Percentiles rank a stretch among this genome's conserved stretches.
These are phyloP conservation scores for Phrynosoma platyrhinos DNA, from an alignment of 2,113 vertebrate genomes.

Conservation along the genomic window DNA sequence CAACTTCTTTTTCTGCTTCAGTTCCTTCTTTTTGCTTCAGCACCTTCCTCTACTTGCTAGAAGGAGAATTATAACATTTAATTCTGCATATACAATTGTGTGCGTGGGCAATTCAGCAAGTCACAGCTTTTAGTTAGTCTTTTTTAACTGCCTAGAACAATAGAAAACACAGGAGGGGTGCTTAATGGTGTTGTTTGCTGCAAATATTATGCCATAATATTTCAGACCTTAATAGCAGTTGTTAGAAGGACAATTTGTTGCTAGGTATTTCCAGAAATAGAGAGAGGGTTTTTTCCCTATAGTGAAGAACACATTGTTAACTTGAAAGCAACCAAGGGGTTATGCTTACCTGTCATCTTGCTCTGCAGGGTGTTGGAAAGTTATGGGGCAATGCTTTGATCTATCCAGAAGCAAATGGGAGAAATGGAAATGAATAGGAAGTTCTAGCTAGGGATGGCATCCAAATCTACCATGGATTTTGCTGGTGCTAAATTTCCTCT, in stretches of 20 bases:
- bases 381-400: not conserved
- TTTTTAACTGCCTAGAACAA: not conserved
- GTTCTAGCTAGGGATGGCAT: too few relatives aligned
- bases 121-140: not conserved
- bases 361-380: not conserved
- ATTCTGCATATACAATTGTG: not conserved
- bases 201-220: conserved; percentile 4
- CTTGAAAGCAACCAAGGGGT: not conserved
- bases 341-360: not conserved
- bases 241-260: conserved; percentile 1
- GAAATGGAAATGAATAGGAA: too few relatives aligned
- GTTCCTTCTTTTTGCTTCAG: not conserved
- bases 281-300: not conserved
- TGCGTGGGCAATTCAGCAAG: not conserved
- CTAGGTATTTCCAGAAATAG: not conserved
- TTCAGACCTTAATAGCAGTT: not conserved
- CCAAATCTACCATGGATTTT: too few relatives aligned
- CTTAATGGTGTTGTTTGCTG: not conserved
- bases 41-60: not conserved
- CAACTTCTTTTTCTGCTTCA: too few relatives aligned
- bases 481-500: too few relatives aligned
- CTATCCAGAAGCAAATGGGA: too few relatives aligned
- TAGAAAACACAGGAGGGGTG: not conserved
- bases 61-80: not conserved
- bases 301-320: not conserved